Evolutionary conservation across 37 sponge, comb jelly and placozoan species (phyloP).

Genomic region (Hormiphora californensis): DNA sequence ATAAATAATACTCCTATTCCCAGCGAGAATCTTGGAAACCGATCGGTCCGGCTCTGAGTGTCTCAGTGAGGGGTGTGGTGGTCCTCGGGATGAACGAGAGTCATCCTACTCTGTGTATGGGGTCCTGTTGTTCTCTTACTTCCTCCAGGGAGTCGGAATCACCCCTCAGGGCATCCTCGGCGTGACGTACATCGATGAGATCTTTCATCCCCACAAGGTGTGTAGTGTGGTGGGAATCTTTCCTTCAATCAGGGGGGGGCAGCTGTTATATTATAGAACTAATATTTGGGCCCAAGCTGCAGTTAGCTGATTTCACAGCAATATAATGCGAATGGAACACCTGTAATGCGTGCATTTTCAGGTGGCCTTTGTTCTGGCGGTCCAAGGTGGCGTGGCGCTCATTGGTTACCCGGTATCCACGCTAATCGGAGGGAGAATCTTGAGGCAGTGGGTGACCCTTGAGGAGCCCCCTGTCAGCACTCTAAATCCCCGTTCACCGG

Average conservation of each 20-base stretch:
- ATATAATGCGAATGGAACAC: too few species aligned
- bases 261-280: too few species aligned
- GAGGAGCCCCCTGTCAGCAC: background rate
- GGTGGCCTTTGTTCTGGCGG: background rate
- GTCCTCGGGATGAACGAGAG: too few species aligned
- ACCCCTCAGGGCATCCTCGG: constrained; percentile 29
- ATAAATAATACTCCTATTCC: too few species aligned
- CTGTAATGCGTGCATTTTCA: too few species aligned
- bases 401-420: constrained; percentile 15
- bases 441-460: background rate
- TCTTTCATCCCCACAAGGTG: background rate
- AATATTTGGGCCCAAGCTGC: too few species aligned
- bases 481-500: background rate
- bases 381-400: background rate
- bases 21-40: too few species aligned
- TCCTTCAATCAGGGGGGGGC: too few species aligned
- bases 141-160: background rate
- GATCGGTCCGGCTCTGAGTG: too few species aligned
- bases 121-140: background rate
- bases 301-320: too few species aligned
- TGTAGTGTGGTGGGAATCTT: too few species aligned
- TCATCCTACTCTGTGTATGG: background rate
- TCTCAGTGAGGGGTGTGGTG: too few species aligned
- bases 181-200: background rate
- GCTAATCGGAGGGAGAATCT: background rate